phyloP scores from a whole-genome alignment of 1,140 invertebrate genomes.

The Temnothorax longispinosus region DNA sequence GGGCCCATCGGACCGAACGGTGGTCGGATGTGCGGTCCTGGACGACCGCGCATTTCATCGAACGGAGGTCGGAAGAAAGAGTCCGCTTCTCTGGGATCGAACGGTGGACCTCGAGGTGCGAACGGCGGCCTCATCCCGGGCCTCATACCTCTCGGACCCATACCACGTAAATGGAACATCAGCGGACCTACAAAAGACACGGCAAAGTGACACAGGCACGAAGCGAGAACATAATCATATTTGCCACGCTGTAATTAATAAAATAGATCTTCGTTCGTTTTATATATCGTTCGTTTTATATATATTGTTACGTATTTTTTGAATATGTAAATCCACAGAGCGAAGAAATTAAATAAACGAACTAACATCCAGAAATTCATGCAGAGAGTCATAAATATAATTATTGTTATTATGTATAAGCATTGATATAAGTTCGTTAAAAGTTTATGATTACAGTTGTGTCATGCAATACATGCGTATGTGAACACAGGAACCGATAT shows the following conservation, averaged over 20 bases:
- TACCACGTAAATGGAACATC: conserved; percentile 86
- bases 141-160: conserved; percentile 83
- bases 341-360: background rate
- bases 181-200: conserved; percentile 80
- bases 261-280: background rate
- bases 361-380: background rate
- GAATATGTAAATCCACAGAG: background rate
- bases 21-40: conserved; percentile 77
- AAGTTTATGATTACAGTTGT: conserved; percentile 67
- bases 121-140: conserved; percentile 82
- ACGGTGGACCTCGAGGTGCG: conserved; percentile 80
- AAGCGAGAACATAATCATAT: conserved; percentile 6
- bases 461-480: conserved; percentile 82
- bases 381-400: background rate
- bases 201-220: conserved; percentile 26
- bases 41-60: conserved; percentile 81
- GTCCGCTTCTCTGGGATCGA: conserved; percentile 81
- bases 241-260: background rate
- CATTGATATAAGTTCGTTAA: background rate
- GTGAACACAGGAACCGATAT: conserved; percentile 86
- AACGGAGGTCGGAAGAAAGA: conserved; percentile 82
- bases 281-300: background rate
- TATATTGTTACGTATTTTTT: background rate
- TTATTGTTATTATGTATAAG: background rate
- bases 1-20: conserved; percentile 79